Percentiles rank a stretch among this genome's conserved stretches.
phyloP scores from a whole-genome alignment of 2,113 vertebrate species.

The Columba janthina region DNA sequence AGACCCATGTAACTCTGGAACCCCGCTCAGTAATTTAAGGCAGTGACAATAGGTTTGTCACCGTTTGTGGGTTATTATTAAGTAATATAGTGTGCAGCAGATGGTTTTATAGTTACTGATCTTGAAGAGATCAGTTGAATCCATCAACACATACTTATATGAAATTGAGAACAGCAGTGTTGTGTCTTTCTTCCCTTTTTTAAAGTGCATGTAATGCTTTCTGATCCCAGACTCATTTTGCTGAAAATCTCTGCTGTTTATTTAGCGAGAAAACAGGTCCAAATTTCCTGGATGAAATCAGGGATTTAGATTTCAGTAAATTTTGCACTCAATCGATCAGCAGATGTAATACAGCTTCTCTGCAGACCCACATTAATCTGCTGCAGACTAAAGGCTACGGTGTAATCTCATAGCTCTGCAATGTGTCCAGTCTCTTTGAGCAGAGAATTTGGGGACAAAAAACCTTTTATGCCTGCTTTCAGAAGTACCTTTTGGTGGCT shows the following conservation, averaged over 20 bases:
- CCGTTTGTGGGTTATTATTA: not conserved
- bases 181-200: not conserved
- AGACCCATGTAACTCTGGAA: not conserved
- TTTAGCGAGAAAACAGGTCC: not conserved
- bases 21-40: not conserved
- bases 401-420: not conserved
- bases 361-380: not conserved
- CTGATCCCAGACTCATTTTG: not conserved
- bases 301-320: not conserved
- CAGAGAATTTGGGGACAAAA: not conserved
- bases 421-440: not conserved
- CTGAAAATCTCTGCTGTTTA: not conserved
- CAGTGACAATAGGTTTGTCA: not conserved
- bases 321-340: not conserved
- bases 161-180: not conserved
- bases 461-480: not conserved
- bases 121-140: not conserved
- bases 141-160: not conserved
- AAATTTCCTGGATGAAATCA: not conserved
- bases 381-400: not conserved
- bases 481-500: not conserved
- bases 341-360: not conserved
- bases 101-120: not conserved
- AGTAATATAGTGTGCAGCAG: not conserved
- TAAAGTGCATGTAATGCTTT: not conserved